Evolutionary conservation across 2,113 vertebrate genomes (phyloP).

Genomic region (Mustela lutreola): DNA sequence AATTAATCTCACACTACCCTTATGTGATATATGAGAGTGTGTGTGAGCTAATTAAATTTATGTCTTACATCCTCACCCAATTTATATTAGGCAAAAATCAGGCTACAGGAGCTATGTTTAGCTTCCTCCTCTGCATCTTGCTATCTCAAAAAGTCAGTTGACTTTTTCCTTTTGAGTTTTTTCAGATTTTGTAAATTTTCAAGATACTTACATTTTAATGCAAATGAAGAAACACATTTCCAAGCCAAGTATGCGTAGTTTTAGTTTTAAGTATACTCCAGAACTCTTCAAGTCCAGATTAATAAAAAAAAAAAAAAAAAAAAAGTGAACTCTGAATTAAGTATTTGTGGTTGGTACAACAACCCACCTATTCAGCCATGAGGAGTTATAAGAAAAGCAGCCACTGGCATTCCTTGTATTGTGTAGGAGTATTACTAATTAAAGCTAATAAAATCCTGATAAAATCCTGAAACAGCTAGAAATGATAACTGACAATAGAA

Average conservation of each 20-base stretch:
- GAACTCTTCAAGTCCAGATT: not conserved
- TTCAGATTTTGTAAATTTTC: conserved; percentile 1
- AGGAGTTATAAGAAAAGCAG: conserved; percentile 27
- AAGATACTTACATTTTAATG: not conserved
- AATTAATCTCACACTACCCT: not conserved
- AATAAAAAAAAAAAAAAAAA: not conserved
- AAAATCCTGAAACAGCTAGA: not conserved
- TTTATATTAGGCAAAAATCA: not conserved
- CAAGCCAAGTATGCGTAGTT: not conserved
- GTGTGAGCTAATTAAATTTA: not conserved
- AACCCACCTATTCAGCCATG: not conserved
- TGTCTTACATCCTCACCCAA: not conserved
- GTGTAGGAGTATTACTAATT: not conserved
- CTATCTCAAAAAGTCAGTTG: not conserved
- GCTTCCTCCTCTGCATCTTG: not conserved
- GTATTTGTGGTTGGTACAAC: not conserved
- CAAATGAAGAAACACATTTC: conserved; percentile 16
- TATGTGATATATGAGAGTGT: not conserved
- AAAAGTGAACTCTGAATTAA: not conserved
- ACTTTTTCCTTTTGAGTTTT: not conserved
- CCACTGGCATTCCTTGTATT: not conserved
- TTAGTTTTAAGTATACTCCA: not conserved
- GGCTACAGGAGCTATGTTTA: not conserved
- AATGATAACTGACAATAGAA: not conserved
- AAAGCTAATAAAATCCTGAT: not conserved